Evolutionary conservation across 37 sponge, comb jelly and placozoan species (phyloP).

Genomic region (Aplysina aerophoba): DNA sequence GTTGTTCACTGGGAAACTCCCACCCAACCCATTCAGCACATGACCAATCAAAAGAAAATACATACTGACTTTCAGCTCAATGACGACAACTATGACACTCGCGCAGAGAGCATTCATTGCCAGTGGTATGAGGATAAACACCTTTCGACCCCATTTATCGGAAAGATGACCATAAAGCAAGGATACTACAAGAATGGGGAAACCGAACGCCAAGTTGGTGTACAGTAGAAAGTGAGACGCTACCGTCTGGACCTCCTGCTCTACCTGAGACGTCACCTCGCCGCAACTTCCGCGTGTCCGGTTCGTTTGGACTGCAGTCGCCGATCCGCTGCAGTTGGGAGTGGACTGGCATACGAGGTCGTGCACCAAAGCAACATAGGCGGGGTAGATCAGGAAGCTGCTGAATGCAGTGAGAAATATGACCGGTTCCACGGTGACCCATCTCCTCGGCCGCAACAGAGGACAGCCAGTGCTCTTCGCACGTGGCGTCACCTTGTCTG

Average conservation of each 20-base stretch:
- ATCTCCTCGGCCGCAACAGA: background rate
- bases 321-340: conserved; percentile 46
- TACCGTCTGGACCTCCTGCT: conserved; percentile 46
- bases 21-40: conserved; percentile 48
- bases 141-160: conserved; percentile 62
- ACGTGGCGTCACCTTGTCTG: background rate
- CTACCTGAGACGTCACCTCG: conserved; percentile 11
- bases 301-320: background rate
- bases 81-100: conserved; percentile 45
- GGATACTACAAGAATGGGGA: conserved; percentile 63
- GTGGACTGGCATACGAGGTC: conserved; percentile 45
- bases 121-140: conserved; percentile 67
- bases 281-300: background rate
- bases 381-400: conserved; percentile 64
- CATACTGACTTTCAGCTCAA: background rate
- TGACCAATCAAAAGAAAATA: conserved; percentile 56
- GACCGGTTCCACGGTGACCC: conserved; percentile 82
- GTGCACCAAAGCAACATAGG: conserved; percentile 50
- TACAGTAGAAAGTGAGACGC: conserved; percentile 84
- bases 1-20: conserved; percentile 66
- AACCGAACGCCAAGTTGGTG: conserved; percentile 55
- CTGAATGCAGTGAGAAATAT: conserved; percentile 70
- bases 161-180: conserved; percentile 70
- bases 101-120: conserved; percentile 55
- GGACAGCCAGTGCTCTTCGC: background rate